A percentile compares a stretch with the other conserved stretches of the same genome.
phyloP scores from a whole-genome alignment of 2,113 vertebrate genomes.

The Dasyurus viverrinus region DNA sequence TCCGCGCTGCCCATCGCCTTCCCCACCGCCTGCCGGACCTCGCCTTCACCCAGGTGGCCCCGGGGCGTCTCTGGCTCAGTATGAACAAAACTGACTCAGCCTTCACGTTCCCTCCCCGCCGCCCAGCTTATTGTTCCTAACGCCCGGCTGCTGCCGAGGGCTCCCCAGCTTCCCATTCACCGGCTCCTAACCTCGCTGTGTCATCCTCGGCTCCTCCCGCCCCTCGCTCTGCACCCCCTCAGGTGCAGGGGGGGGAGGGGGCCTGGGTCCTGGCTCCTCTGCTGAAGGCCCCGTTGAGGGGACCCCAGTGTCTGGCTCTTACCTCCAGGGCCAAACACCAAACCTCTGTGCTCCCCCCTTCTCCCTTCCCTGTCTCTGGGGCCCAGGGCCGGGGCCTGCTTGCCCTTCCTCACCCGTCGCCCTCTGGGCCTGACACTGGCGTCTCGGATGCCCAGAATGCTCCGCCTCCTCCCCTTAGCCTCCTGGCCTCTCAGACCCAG shows the following conservation, averaged over 20 bases:
- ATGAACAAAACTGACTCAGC: neutral
- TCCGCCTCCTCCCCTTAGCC: neutral
- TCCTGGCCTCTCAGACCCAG: neutral
- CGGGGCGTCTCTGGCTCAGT: neutral
- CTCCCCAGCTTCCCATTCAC: neutral
- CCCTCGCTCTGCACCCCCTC: neutral
- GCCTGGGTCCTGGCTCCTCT: neutral
- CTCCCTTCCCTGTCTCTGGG: neutral
- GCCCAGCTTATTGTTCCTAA: neutral
- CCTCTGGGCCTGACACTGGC: neutral
- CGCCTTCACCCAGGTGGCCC: constrained; percentile 6
- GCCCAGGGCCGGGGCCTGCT: neutral
- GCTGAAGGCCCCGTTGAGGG: neutral
- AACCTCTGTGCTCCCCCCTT: no score
- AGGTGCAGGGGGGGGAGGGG: no score
- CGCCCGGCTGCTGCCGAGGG: neutral
- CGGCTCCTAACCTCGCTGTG: neutral
- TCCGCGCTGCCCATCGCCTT: neutral
- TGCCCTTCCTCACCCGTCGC: neutral
- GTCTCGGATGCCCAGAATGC: neutral
- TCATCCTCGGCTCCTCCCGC: neutral
- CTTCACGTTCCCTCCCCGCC: neutral
- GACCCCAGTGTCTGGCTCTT: no score
- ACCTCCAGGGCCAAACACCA: no score
- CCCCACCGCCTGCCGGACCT: constrained; percentile 35